Base-by-base conservation (phyloP, 2,113 vertebrate genomes). In the Tragelaphus strepsiceros region DNA sequence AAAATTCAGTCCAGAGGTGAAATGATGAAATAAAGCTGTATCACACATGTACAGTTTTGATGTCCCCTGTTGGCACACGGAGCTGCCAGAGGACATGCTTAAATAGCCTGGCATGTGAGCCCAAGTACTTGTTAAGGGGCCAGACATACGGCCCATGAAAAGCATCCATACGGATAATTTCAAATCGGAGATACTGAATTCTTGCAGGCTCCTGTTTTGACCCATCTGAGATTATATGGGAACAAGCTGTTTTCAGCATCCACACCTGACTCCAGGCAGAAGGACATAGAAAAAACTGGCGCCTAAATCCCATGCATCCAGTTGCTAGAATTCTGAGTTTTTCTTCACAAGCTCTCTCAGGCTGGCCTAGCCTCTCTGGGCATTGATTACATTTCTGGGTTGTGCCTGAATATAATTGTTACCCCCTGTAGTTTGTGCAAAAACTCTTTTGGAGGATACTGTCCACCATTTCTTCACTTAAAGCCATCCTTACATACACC, bases 1-100 rank as follows among this genome's bases (percentile, higher is more conserved):
- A 71, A 71, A 95, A 94, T 91, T 43, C 61, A 83, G 56, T 58
- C 74, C 85, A 91, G 78, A 82, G 64, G 30, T 58, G 71, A 83
- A 53, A 91, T 56, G 49, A 22, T 22, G 51, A 56, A 64, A 19
- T 3, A 54, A 62, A 77, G n/a, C 53, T 53, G 32, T 49, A 49
- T 28, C 30, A 24, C 96, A 82, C 32, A 35, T 1, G 22, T 15
- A 22, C 7, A 1, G 13, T 8, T 17, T 8, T 19, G 28, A 56
- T 15, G 1, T 22, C 8, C 71, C 58, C 61, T 58, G 24, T 93
- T 24, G 0, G 1, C 6, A 88, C 35, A 1, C 3, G 0, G 0
- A 49, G 32, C 13, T 7, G 53, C 56, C 43, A 43, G 81, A 56
- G 39, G 83, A 62, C 58, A 28, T 0, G 0, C 28, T 58, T 8